Percentiles rank a stretch among this genome's conserved stretches.
Evolutionary conservation across 1,140 invertebrate species (phyloP).

Genomic region (Drosophila grimshawi): DNA sequence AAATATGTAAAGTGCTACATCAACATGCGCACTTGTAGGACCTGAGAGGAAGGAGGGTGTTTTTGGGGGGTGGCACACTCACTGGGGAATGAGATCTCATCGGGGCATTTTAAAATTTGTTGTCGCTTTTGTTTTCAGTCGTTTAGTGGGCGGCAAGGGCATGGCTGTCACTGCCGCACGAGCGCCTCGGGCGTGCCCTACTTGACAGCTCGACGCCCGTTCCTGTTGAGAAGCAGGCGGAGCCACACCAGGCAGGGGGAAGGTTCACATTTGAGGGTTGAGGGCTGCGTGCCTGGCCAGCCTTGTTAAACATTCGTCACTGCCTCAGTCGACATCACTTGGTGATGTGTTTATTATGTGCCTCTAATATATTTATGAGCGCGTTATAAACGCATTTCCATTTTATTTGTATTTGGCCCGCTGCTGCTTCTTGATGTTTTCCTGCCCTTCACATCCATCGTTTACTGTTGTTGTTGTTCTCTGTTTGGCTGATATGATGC

Average conservation of each 20-base stretch:
- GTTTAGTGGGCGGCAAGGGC: conserved; percentile 28
- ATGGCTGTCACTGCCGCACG: conserved; percentile 65
- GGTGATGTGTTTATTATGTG: conserved; percentile 82
- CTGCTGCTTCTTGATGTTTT: conserved; percentile 30
- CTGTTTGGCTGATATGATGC: conserved; percentile 33
- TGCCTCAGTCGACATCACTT: conserved; percentile 56
- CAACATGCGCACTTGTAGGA: conserved; percentile 24
- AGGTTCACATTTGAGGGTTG: background rate
- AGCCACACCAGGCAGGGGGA: background rate
- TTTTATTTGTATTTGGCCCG: conserved; percentile 68
- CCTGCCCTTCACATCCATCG: background rate
- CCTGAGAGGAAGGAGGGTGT: background rate
- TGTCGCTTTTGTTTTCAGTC: conserved; percentile 59
- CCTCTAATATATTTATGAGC: conserved; percentile 82
- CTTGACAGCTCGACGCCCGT: conserved; percentile 62
- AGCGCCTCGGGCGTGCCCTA: conserved; percentile 67
- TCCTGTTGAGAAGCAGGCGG: conserved; percentile 39
- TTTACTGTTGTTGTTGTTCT: conserved; percentile 18
- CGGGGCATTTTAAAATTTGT: conserved; percentile 70
- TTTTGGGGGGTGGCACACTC: background rate
- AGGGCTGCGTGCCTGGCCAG: conserved; percentile 22
- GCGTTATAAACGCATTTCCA: conserved; percentile 82
- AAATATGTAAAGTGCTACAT: conserved; percentile 75
- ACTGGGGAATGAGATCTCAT: conserved; percentile 8
- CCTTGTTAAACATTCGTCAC: conserved; percentile 69